Evolutionary conservation across 2,888 invertebrate genomes (phyloP).

Genomic region (Lasioglossum leucozonium): DNA sequence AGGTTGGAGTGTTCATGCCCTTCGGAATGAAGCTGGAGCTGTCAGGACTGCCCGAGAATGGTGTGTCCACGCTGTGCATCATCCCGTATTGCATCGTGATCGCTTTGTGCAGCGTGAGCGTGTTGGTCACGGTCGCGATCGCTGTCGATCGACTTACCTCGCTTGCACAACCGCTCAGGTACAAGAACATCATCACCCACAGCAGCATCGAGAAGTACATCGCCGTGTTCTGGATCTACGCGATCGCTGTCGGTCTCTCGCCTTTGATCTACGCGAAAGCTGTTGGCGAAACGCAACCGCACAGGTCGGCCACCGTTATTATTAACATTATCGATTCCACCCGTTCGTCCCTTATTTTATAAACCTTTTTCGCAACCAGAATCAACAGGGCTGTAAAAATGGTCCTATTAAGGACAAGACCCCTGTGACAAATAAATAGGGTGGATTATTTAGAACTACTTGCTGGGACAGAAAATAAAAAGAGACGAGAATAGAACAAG

Average conservation of each 20-base stretch:
- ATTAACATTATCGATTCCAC: not conserved
- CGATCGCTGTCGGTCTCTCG: conserved; percentile 86
- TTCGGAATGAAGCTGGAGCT: conserved; percentile 87
- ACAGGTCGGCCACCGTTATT: conserved; percentile 70
- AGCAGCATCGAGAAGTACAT: conserved; percentile 87
- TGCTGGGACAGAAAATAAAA: not conserved
- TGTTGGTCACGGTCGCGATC: conserved; percentile 87
- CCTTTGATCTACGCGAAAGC: conserved; percentile 85
- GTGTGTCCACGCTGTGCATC: conserved; percentile 85
- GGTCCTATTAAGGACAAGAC: not conserved
- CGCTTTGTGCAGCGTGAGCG: conserved; percentile 87
- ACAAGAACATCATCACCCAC: conserved; percentile 88
- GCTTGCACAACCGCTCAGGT: conserved; percentile 87
- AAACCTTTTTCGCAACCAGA: not conserved
- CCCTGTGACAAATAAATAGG: not conserved
- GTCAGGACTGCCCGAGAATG: conserved; percentile 84
- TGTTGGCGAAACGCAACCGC: conserved; percentile 76
- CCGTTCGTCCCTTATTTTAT: not conserved
- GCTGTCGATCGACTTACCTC: conserved; percentile 88
- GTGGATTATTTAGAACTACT: not conserved
- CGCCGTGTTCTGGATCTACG: conserved; percentile 87
- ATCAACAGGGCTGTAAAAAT: not conserved
- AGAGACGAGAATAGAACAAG: not conserved
- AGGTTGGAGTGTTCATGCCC: conserved; percentile 87
- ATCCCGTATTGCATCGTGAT: conserved; percentile 87